A percentile compares a stretch with the other conserved stretches of the same genome.
phyloP scores from a whole-genome alignment of 2,888 invertebrate genomes.

The Bhutanitis thaidina region DNA sequence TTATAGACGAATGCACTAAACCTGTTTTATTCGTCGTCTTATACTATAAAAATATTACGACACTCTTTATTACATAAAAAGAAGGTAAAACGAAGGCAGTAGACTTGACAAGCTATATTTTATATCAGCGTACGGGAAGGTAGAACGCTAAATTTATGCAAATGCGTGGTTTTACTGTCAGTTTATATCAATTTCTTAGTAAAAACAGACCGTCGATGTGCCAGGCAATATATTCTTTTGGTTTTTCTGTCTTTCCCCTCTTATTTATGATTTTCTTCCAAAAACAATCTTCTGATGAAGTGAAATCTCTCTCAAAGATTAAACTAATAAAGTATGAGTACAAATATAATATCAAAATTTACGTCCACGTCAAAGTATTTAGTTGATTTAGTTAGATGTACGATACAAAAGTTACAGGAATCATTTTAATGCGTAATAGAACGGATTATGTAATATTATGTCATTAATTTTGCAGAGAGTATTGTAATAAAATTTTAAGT shows the following conservation, averaged over 20 bases:
- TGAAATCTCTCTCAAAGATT: too few species aligned
- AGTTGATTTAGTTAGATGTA: too few species aligned
- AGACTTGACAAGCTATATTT: conserved; percentile 63
- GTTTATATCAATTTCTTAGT: conserved; percentile 36
- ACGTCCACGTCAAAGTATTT: too few species aligned
- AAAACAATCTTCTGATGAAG: too few species aligned
- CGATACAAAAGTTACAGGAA: too few species aligned
- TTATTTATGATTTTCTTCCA: too few species aligned
- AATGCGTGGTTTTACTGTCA: conserved; percentile 39
- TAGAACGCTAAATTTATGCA: conserved; percentile 42
- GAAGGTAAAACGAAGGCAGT: conserved; percentile 48
- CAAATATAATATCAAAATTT: too few species aligned
- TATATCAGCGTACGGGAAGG: conserved; percentile 35
- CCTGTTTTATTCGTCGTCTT: conserved; percentile 55
- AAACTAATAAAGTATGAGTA: too few species aligned
- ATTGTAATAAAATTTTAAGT: too few species aligned
- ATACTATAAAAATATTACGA: conserved; percentile 68
- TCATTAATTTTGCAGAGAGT: too few species aligned
- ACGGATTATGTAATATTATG: too few species aligned
- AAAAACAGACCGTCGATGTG: neutral
- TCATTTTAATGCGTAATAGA: too few species aligned
- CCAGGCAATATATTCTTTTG: neutral
- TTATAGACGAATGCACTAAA: conserved; percentile 37
- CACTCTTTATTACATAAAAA: conserved; percentile 55
- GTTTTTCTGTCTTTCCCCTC: neutral